Conservation (phyloP, 1,140 invertebrate genomes). For the Globodera rostochiensis region DNA sequence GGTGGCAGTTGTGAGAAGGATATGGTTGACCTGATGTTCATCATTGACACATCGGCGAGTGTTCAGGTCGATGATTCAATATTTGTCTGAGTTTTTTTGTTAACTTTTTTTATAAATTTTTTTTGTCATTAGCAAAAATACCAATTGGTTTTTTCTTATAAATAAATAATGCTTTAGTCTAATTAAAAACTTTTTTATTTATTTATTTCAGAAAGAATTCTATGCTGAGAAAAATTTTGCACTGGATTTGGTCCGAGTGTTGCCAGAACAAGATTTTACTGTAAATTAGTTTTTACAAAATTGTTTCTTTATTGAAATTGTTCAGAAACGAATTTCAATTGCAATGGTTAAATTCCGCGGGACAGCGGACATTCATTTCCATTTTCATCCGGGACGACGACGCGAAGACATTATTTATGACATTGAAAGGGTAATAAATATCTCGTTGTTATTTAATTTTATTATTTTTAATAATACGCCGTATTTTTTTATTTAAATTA, state of each 20-base stretch:
- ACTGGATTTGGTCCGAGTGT: conserved; percentile 52
- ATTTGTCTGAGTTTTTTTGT: no score
- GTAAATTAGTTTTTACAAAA: conserved; percentile 28
- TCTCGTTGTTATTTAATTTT: no score
- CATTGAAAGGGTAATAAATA: conserved; percentile 46
- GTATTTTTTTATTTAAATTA: no score
- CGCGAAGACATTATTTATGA: conserved; percentile 53
- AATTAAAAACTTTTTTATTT: not conserved
- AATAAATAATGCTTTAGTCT: not conserved
- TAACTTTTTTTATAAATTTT: no score
- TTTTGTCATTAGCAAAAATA: no score
- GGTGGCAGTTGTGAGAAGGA: conserved; percentile 40
- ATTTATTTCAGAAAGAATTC: conserved; percentile 44
- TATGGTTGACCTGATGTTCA: conserved; percentile 50
- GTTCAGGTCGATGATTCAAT: conserved; percentile 31
- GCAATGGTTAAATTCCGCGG: conserved; percentile 45
- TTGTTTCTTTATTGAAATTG: not conserved
- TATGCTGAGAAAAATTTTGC: conserved; percentile 60
- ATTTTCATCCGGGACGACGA: conserved; percentile 25
- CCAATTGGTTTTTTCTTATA: not conserved
- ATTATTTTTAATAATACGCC: no score
- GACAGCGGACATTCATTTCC: conserved; percentile 39
- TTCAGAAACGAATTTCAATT: conserved; percentile 50
- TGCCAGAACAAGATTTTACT: conserved; percentile 52
- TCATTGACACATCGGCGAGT: conserved; percentile 55